These are phyloP conservation scores for Stenichneumon culpator DNA, from an alignment of 2,888 invertebrate genomes.

Conservation along the genomic window DNA sequence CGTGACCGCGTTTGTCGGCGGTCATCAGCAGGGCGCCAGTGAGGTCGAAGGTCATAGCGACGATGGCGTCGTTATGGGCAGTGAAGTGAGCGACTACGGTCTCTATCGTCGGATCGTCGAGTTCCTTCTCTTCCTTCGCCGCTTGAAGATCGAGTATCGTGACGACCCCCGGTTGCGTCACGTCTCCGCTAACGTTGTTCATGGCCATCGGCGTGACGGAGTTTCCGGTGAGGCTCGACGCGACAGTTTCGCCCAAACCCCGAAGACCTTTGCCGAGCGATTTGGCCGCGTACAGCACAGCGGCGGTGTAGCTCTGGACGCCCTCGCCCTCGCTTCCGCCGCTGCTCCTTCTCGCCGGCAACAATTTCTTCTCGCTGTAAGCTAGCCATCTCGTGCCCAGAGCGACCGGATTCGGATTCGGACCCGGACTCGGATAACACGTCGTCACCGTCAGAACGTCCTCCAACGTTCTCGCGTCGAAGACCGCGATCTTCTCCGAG, in stretches of 20 bases:
- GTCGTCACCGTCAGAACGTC: constrained; percentile 95
- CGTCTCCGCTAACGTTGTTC: constrained; percentile 85
- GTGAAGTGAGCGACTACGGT: constrained; percentile 94
- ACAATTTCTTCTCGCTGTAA: constrained; percentile 93
- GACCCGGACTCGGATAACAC: constrained; percentile 95
- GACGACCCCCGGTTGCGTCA: constrained; percentile 94
- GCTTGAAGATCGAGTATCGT: constrained; percentile 95
- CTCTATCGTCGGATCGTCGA: constrained; percentile 89
- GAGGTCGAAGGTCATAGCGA: constrained; percentile 95
- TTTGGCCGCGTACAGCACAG: constrained; percentile 97
- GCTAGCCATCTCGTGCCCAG: constrained; percentile 94
- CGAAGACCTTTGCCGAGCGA: constrained; percentile 96
- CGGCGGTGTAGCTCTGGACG: constrained; percentile 95
- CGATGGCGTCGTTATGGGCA: constrained; percentile 95
- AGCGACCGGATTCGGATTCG: constrained; percentile 93
- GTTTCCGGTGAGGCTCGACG: constrained; percentile 92
- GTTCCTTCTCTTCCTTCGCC: constrained; percentile 87
- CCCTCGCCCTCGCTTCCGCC: constrained; percentile 95
- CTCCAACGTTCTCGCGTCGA: constrained; percentile 95
- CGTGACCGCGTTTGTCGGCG: constrained; percentile 96
- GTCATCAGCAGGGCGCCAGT: constrained; percentile 96
- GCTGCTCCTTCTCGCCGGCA: constrained; percentile 91
- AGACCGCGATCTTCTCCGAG: constrained; percentile 95
- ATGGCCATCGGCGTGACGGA: constrained; percentile 77
- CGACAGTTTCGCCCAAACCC: constrained; percentile 96